These are phyloP conservation scores for Scaeva pyrastri DNA, from an alignment of 2,888 invertebrate genomes.

Conservation along the genomic window DNA sequence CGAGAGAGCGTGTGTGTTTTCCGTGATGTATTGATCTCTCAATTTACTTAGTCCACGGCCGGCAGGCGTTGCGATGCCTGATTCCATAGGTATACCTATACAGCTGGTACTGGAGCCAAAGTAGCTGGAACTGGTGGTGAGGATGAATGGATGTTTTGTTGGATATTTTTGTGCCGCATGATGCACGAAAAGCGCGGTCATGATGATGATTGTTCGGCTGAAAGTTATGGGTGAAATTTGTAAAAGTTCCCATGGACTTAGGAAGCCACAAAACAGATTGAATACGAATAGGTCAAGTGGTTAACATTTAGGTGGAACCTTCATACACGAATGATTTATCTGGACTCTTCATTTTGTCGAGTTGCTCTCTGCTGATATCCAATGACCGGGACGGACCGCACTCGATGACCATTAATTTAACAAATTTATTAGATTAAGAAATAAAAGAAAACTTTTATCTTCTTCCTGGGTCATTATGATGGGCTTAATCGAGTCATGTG, in stretches of 20 bases:
- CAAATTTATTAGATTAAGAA: not conserved
- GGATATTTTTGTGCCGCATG: constrained; percentile 46
- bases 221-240: constrained; percentile 32
- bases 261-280: not conserved
- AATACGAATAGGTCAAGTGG: constrained; percentile 29
- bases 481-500: not conserved
- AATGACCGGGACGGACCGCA: not conserved
- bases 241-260: constrained; percentile 54
- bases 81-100: too few species aligned
- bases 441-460: not conserved
- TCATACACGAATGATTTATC: constrained; percentile 20
- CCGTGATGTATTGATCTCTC: constrained; percentile 73
- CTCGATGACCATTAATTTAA: not conserved
- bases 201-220: constrained; percentile 41
- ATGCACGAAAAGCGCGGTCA: constrained; percentile 62
- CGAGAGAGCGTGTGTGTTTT: constrained; percentile 60
- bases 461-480: not conserved
- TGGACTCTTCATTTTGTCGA: not conserved
- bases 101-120: too few species aligned
- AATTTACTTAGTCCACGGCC: constrained; percentile 57
- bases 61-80: constrained; percentile 10
- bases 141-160: constrained; percentile 51
- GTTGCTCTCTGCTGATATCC: not conserved
- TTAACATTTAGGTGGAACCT: constrained; percentile 16
- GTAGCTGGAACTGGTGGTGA: constrained; percentile 6